Base-by-base conservation (phyloP, 2,797 vertebrate species). In the Melanotaenia maccullochi region DNA sequence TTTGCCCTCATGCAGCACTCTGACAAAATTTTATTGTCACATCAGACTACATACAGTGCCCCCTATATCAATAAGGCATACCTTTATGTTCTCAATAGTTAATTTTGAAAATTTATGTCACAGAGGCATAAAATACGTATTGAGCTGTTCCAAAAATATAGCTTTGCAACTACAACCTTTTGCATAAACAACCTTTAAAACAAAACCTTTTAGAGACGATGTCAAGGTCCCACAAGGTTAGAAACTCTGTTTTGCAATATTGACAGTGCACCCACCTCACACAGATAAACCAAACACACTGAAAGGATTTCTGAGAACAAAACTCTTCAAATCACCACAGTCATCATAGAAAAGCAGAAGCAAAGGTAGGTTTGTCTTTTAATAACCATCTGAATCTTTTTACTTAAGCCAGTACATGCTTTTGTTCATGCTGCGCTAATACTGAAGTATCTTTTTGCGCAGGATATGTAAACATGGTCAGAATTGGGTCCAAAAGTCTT, bases 241-340 rank as follows among this genome's bases (percentile, higher is more conserved):
- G 4, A 44, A 51, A 44, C 20, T 36, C 0, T 9, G 30, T 76
- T 76, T 68, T 76, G 84, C 69, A 82, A 84, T 83, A 58, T 77
- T 90, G 81, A 90, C 85, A 68, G 58, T 73, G 58, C 67, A 66
- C 52, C 20, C n/a, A 47, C 44, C 44, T 20, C 35, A 59, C 55
- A 71, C 30, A 55, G 70, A 69, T 56, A 65, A 42, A 62, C 30
- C 11, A 13, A 1, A n/a, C 11, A 47, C 20, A n/a, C 44, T 47
- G 44, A n/a, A 47, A 47, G 18, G 20, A 47, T 47, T 47, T 47
- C 20, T 47, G 44, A n/a, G 20, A 3, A 44, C 20, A 44, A 44
- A 44, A 16, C 13, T 44, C 42, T 6, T 18, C 42, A 8, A 20
- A 47, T 8, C 1, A 47, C 18, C 44, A 47, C 16, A 8, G 44